Evolutionary conservation across 1,140 invertebrate genomes (phyloP), one percentile per base, ranked within the genome.

Genomic region (Cylas formicarius): DNA sequence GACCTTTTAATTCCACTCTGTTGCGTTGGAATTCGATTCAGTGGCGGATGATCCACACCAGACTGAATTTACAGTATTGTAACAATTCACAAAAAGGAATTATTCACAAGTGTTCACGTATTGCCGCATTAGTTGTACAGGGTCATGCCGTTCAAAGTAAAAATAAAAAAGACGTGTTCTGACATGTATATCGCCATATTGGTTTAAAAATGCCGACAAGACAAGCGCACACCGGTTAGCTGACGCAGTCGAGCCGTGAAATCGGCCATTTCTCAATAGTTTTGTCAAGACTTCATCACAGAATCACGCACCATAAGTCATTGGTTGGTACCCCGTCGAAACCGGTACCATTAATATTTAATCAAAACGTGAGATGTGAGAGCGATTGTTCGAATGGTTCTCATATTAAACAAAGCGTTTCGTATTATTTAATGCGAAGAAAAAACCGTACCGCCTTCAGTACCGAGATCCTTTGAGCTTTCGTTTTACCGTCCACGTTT

Each of bases 261-360:
- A 55, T 55, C 53, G 47, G 53, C 53, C 53, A 56, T 56, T 52
- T 56, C 47, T 56, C 50, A 56, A 53, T 51, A 41, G 53, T 56
- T 55, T 56, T 56, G 53, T 56, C 53, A 50, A 53, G 50, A 42
- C 53, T 50, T 56, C 53, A 56, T 53, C 53, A 50, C 53, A 47
- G 42, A 46, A 52, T 50, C 41, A 56, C 48, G 53, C 50, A 56
- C 50, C 50, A 56, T 56, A 56, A 53, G 29, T 56, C 50, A 52
- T 52, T 38, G 38, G 45, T 22, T 40, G 29, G 32, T 38, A 29
- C 48, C 44, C 44, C 41, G 43, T 29, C 33, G 29, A 34, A 53
- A 53, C 53, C 53, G 50, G 53, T 48, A 53, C 48, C 50, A 56
- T 56, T 53, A 56, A 56, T 56, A 56, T 56, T 56, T 56, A 56